Evolutionary conservation across 2,888 invertebrate species (phyloP).

Genomic region (Biston betularia): DNA sequence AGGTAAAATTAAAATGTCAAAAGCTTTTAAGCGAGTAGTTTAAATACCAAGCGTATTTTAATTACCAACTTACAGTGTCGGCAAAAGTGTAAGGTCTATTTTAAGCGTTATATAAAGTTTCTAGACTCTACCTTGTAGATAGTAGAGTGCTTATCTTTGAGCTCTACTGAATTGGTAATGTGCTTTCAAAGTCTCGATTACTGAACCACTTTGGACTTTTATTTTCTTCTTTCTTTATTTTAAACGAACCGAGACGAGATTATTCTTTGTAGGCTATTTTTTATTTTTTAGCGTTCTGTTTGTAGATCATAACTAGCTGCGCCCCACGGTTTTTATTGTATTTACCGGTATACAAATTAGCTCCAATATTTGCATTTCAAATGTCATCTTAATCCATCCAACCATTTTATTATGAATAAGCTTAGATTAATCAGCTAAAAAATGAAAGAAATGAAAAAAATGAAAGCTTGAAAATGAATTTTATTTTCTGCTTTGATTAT

Average conservation of each 20-base stretch:
- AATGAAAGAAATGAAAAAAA: no score
- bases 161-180: constrained; percentile 32
- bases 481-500: no score
- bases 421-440: no score
- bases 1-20: neutral
- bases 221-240: constrained; percentile 18
- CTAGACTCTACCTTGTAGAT: constrained; percentile 18
- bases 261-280: neutral
- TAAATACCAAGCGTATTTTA: constrained; percentile 4
- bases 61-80: constrained; percentile 8
- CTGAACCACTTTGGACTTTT: constrained; percentile 12
- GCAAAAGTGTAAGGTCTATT: constrained; percentile 8
- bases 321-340: no score
- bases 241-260: neutral
- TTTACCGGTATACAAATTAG: no score
- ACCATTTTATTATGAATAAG: no score
- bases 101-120: constrained; percentile 8
- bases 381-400: no score
- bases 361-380: no score
- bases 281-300: neutral
- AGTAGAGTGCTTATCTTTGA: constrained; percentile 25
- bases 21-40: neutral
- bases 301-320: no score
- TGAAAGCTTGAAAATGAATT: no score
- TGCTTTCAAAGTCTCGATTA: constrained; percentile 23